Base-by-base conservation (phyloP, 1,140 invertebrate species). In the Grapholita molesta region DNA sequence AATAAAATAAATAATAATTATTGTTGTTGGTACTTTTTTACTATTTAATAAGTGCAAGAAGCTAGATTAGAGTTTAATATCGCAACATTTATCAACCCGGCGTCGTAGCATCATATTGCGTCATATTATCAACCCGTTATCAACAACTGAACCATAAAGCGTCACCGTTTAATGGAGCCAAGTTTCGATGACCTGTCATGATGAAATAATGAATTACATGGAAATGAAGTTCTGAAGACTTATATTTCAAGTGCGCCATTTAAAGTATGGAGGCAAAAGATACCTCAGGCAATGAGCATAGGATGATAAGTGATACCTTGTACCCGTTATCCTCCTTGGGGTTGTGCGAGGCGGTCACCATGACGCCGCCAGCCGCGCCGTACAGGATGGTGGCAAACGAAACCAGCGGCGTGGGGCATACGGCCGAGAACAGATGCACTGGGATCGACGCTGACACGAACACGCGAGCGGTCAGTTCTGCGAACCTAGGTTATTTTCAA, bases 251-350 rank as follows among this genome's bases (percentile, higher is more conserved):
- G 93, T 74, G 94, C 95, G 57, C 94, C 93, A 18, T n/a, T n/a
- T 94, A 94, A 70, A 94, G 92, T 12, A 85, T 77, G n/a, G 98
- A 94, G 8, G 94, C 92, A 91, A 95, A 99, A 1, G 98, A 95
- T 65, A 99, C 95, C 88, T 98, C 97, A 8, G 98, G 98, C 28
- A 30, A 30, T 30, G 7, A 30, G 7, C 28, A 30, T 30, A 7
- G 28, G 3, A 30, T n/a, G 28, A 30, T 30, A 3, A 42, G 42
- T n/a, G 12, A 5, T 3, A 99, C 97, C 93, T 99, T 99, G 85
- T 99, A 99, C 3, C 99, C 99, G 92, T 99, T 99, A 85, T 99
- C 99, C 64, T 99, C 95, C 92, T 99, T 99, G 0, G 99, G 99
- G 93, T 99, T 99, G 79, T 99, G 99, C 0, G 98, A 99, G 0